phyloP scores from a whole-genome alignment of 2,113 vertebrate species.

The Clinocottus analis region DNA sequence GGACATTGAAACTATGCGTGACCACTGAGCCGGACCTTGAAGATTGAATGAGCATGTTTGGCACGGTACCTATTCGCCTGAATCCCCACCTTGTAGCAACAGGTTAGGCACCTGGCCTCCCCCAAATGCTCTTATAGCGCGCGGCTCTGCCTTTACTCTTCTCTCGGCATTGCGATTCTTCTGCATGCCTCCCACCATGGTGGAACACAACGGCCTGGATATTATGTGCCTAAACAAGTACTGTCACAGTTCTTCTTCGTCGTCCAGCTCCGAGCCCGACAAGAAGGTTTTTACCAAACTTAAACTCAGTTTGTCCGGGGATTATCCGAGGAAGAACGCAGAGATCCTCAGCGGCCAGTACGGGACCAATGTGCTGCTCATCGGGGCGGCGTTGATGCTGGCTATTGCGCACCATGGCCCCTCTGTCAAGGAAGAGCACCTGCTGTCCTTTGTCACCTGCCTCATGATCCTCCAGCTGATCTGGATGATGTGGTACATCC shows the following conservation, averaged over 20 bases:
- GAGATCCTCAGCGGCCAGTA: slow-evolving; percentile 95
- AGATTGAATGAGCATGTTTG: slow-evolving; percentile 79
- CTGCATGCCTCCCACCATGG: slow-evolving; percentile 71
- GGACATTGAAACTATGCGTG: slow-evolving; percentile 64
- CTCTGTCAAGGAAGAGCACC: slow-evolving; percentile 85
- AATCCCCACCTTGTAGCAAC: slow-evolving; percentile 67
- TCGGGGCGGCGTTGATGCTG: slow-evolving; percentile 91
- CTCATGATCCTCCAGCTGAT: slow-evolving; percentile 93
- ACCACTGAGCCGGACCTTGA: slow-evolving; percentile 64
- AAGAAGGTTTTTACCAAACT: slow-evolving; percentile 77
- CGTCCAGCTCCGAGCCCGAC: slow-evolving; percentile 76
- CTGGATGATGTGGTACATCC: slow-evolving; percentile 97
- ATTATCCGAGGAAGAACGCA: slow-evolving; percentile 90
- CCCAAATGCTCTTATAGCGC: slow-evolving; percentile 70
- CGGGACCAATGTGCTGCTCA: slow-evolving; percentile 91
- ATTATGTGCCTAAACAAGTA: slow-evolving; percentile 81
- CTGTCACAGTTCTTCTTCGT: slow-evolving; percentile 71
- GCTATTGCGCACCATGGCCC: slow-evolving; percentile 88
- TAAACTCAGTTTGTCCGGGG: slow-evolving; percentile 68
- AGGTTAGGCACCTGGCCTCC: slow-evolving; percentile 65
- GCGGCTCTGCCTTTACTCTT: slow-evolving; percentile 40
- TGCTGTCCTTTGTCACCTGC: slow-evolving; percentile 88
- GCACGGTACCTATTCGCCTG: slow-evolving; percentile 65
- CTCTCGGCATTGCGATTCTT: slow-evolving; percentile 32
- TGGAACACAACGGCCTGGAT: slow-evolving; percentile 78